Evolutionary conservation across 64 coral and sea anemone genomes (phyloP).

Genomic region (Stichodactyla helianthus): DNA sequence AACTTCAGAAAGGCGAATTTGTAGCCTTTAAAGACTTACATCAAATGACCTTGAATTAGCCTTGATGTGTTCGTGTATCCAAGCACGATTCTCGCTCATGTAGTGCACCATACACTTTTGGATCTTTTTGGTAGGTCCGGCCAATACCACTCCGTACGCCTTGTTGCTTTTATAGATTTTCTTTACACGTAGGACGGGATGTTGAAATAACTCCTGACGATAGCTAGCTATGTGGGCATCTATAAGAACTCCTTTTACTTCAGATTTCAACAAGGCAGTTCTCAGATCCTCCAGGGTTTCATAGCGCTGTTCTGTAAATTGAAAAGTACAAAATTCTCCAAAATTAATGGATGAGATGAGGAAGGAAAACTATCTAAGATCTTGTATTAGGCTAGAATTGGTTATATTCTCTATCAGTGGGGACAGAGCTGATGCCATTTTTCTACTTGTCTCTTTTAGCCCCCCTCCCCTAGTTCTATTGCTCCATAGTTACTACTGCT

Average conservation of each 20-base stretch:
- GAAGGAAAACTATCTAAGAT: too few species aligned
- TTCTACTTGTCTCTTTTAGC: too few species aligned
- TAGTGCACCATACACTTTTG: slow-evolving; percentile 18
- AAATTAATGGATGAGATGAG: too few species aligned
- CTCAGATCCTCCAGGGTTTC: slow-evolving; percentile 20
- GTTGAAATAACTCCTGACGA: slow-evolving; percentile 9
- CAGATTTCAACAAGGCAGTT: not conserved
- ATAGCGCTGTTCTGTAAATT: not conserved
- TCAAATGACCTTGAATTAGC: slow-evolving; percentile 4
- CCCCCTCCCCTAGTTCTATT: too few species aligned
- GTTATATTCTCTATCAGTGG: too few species aligned
- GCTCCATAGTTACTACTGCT: too few species aligned
- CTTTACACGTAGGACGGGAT: not conserved
- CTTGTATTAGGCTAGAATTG: too few species aligned
- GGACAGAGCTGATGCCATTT: too few species aligned
- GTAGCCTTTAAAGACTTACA: not conserved
- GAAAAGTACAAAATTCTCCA: not conserved
- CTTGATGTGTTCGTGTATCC: slow-evolving; percentile 7
- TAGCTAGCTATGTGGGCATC: slow-evolving; percentile 15
- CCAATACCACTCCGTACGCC: slow-evolving; percentile 29
- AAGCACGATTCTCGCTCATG: slow-evolving; percentile 13
- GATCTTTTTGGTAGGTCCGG: slow-evolving; percentile 17
- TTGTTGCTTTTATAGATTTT: not conserved
- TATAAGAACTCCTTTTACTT: slow-evolving; percentile 26
- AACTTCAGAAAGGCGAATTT: too few species aligned